These are phyloP conservation scores for Danio albolineatus DNA, from an alignment of 2,797 vertebrate genomes.

Conservation along the genomic window DNA sequence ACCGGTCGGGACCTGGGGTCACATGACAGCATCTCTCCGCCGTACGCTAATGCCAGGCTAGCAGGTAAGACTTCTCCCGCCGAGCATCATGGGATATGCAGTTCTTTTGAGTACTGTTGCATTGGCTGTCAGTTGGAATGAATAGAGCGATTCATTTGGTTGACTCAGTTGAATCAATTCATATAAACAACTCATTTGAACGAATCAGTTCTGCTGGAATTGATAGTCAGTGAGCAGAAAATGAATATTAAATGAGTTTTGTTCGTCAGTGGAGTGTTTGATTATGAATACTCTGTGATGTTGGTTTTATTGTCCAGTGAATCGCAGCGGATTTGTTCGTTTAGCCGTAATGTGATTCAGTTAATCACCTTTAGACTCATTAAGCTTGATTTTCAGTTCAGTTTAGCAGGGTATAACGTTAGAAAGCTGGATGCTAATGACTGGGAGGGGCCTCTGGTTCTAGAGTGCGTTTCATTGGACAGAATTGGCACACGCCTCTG, in stretches of 20 bases:
- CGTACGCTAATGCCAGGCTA: constrained; percentile 92
- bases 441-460: background rate
- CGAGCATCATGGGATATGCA: background rate
- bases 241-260: no score
- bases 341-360: constrained; percentile 71
- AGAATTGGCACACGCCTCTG: background rate
- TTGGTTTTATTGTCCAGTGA: background rate
- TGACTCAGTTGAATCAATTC: background rate
- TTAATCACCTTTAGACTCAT: constrained; percentile 77
- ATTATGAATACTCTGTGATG: no score
- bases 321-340: background rate
- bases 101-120: background rate
- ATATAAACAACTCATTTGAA: background rate
- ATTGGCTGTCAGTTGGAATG: no score
- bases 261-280: no score
- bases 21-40: constrained; percentile 94
- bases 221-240: background rate
- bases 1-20: constrained; percentile 88
- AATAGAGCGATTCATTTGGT: background rate
- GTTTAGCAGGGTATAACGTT: background rate
- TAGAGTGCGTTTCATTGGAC: background rate
- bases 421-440: background rate
- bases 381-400: constrained; percentile 72
- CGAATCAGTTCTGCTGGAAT: background rate
- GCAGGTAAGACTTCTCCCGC: constrained; percentile 81